Evolutionary conservation across 2,888 invertebrate species (phyloP).

Genomic region (Ariolimax columbianus): DNA sequence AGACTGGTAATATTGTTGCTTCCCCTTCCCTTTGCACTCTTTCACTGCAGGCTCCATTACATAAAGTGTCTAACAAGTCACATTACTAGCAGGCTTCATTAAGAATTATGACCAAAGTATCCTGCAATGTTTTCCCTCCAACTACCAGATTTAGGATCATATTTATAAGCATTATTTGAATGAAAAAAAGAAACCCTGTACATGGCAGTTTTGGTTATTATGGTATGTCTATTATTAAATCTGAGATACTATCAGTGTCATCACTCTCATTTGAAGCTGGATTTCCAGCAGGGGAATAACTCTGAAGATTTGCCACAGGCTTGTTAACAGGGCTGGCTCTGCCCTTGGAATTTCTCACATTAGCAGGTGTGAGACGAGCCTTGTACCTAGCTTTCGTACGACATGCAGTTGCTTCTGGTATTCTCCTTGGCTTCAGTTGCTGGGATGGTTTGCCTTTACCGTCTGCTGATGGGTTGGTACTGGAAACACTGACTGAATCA

Average conservation of each 20-base stretch:
- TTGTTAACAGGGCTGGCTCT: constrained; percentile 5
- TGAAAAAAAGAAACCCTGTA: not conserved
- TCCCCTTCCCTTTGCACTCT: no score
- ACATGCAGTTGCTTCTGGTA: constrained; percentile 32
- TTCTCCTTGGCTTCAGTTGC: not conserved
- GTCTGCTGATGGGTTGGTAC: not conserved
- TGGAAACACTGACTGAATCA: constrained; percentile 12
- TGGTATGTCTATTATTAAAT: constrained; percentile 48
- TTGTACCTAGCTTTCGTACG: constrained; percentile 54
- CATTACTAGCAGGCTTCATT: no score
- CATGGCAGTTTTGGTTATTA: not conserved
- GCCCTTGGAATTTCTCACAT: not conserved
- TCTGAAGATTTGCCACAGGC: not conserved
- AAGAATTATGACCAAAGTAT: no score
- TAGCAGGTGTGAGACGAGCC: constrained; percentile 33
- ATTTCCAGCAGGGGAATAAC: not conserved
- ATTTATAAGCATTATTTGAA: no score
- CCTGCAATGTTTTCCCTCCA: no score
- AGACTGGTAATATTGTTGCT: no score
- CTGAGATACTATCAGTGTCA: constrained; percentile 47
- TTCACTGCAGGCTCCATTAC: no score
- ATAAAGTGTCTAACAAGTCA: no score
- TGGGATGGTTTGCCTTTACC: not conserved
- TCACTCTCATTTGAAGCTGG: constrained; percentile 42
- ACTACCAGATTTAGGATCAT: no score